Conservation (phyloP, 2,113 vertebrate species). For the Fregata magnificens region DNA sequence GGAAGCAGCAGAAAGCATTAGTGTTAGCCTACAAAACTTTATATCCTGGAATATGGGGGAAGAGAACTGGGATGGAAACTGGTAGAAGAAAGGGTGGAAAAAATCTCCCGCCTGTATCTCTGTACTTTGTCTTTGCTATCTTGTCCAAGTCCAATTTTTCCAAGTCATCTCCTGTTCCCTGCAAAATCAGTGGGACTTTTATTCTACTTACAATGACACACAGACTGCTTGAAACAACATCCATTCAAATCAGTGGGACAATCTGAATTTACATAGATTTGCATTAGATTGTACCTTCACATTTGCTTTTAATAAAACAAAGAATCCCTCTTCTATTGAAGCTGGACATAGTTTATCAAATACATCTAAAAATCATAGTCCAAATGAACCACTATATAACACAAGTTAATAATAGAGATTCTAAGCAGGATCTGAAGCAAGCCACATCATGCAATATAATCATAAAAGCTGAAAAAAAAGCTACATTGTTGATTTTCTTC, state of each 20-base stretch:
- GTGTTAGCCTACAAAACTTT: not conserved
- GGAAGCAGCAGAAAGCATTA: not conserved
- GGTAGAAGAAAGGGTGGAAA: not conserved
- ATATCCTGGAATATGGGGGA: not conserved
- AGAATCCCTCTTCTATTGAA: not conserved
- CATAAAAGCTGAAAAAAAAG: not conserved
- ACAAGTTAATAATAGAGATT: not conserved
- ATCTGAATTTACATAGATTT: not conserved
- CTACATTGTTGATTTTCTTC: not conserved
- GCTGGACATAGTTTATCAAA: not conserved
- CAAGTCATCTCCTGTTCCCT: not conserved
- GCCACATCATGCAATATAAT: not conserved
- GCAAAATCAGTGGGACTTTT: not conserved
- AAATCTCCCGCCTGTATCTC: not conserved
- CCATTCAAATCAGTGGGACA: not conserved
- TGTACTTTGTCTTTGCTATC: not conserved
- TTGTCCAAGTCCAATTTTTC: not conserved
- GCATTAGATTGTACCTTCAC: not conserved
- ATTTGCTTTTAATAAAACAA: not conserved
- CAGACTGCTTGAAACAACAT: not conserved
- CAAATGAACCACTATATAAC: not conserved
- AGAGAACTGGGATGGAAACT: not conserved
- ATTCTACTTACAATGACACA: not conserved
- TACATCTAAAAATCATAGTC: not conserved
- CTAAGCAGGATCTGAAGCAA: not conserved